Evolutionary conservation across 2,888 invertebrate genomes (phyloP), one percentile per base, ranked within the genome.

Genomic region (Actias luna): DNA sequence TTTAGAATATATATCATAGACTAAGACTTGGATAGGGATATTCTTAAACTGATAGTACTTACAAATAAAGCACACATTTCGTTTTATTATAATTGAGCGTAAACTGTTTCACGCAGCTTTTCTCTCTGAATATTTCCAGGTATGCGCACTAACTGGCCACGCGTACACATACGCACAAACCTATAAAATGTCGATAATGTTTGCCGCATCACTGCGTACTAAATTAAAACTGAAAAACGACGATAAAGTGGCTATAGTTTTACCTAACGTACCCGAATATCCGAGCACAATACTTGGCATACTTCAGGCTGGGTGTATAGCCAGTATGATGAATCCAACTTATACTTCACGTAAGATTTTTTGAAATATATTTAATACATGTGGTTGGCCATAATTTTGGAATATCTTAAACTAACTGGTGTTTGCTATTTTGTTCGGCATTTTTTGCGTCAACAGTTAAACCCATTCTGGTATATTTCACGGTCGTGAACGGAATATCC

Each of bases 191-290:
- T 92, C 94, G n/a, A 87, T 89, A 27, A 95, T 94, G 70, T 93
- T 96, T 31, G 94, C 94, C 0, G 93, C 94, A 0, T 92, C 93
- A 65, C 85, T 96, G 60, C 93, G 95, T 59, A 88, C 89, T 8
- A 93, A 94, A 69, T 89, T 96, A 52, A 94, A 94, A 60, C 79
- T 96, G 2, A 83, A 79, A 35, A 90, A 93, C 60, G 93, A 94
- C 0, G 95, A 96, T 70, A 93, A 95, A 0, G 79, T 96, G 2
- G 95, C 94, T 3, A 69, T 96, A 27, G 93, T 96, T 69, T 82
- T 96, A 75, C 94, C 95, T 5, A 97, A 97, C 79, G 78, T 94
- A 27, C 96, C 96, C 0, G 96, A 97, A 79, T 95, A 93, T 75
- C 92, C 94, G 0, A 84, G 95, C 22, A 93, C 93, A 5, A 76